A percentile compares a stretch with the other conserved stretches of the same genome.
Evolutionary conservation across 2,888 invertebrate species (phyloP).

Genomic region (Lordiphosa fenestrarum): DNA sequence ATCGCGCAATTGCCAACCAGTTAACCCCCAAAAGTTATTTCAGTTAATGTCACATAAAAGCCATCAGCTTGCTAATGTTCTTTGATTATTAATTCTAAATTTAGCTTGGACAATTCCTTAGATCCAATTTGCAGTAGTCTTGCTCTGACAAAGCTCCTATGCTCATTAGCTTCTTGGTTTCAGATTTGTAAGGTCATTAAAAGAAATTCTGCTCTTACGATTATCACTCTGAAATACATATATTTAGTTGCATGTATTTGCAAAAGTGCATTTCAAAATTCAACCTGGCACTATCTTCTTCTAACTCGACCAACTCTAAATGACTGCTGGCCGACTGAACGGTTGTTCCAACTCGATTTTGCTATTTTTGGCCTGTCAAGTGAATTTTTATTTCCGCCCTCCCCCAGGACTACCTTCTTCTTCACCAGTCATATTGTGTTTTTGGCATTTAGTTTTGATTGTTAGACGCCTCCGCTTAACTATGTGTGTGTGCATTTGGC

Average conservation of each 20-base stretch:
- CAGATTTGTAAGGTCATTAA: too few relatives aligned
- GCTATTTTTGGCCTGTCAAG: constrained; percentile 23
- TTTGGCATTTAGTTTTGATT: constrained; percentile 57
- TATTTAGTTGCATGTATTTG: neutral
- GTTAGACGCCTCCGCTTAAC: constrained; percentile 43
- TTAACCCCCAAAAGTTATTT: constrained; percentile 48
- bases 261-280: constrained; percentile 8
- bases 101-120: constrained; percentile 49
- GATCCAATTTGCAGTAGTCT: constrained; percentile 33
- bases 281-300: constrained; percentile 21
- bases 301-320: constrained; percentile 34
- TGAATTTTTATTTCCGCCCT: neutral
- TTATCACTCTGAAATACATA: too few relatives aligned
- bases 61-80: constrained; percentile 21
- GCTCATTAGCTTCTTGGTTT: constrained; percentile 51
- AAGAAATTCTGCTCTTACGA: too few relatives aligned
- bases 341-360: constrained; percentile 14
- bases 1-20: constrained; percentile 38
- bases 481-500: constrained; percentile 17
- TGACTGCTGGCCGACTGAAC: constrained; percentile 5
- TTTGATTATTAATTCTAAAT: constrained; percentile 66
- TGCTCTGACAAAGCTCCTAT: constrained; percentile 28
- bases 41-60: constrained; percentile 63
- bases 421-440: constrained; percentile 31
- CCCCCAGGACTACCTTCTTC: neutral